phyloP scores from a whole-genome alignment of 2,113 vertebrate species.

The Sturnus vulgaris region DNA sequence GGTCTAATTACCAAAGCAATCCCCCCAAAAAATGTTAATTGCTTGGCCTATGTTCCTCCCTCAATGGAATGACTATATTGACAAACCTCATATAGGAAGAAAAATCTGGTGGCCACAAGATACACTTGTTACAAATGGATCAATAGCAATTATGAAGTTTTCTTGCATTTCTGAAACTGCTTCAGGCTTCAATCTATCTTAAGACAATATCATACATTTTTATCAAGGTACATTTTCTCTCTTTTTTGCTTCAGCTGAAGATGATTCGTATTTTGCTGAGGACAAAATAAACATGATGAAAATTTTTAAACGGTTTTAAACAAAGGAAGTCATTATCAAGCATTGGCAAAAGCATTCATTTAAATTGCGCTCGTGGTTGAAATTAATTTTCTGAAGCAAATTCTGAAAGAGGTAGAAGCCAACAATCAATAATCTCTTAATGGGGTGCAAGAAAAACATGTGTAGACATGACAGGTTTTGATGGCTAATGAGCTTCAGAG shows the following conservation, averaged over 20 bases:
- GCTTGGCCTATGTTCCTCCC: conserved; percentile 41
- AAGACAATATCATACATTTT: neutral
- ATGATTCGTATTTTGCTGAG: neutral
- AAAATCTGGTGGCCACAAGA: conserved; percentile 12
- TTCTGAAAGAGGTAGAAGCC: conserved; percentile 44
- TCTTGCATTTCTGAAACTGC: conserved; percentile 27
- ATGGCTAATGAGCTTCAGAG: conserved; percentile 54
- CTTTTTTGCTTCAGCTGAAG: neutral
- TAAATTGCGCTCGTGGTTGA: neutral
- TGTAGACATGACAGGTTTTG: conserved; percentile 63
- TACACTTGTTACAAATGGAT: conserved; percentile 39
- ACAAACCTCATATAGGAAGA: conserved; percentile 21
- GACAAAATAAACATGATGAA: neutral
- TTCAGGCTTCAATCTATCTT: neutral
- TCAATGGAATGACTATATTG: conserved; percentile 41
- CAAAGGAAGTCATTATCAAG: conserved; percentile 25
- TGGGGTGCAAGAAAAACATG: conserved; percentile 58
- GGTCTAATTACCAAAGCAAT: conserved; percentile 48
- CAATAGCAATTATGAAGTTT: conserved; percentile 53
- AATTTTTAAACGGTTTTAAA: conserved; percentile 10
- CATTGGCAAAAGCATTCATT: conserved; percentile 3
- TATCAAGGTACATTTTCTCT: neutral
- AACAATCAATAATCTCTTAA: conserved; percentile 64
- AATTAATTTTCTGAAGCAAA: conserved; percentile 62
- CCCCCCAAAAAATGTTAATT: conserved; percentile 40